Conservation (phyloP, 2,888 invertebrate species). For the Microplitis manilae region DNA sequence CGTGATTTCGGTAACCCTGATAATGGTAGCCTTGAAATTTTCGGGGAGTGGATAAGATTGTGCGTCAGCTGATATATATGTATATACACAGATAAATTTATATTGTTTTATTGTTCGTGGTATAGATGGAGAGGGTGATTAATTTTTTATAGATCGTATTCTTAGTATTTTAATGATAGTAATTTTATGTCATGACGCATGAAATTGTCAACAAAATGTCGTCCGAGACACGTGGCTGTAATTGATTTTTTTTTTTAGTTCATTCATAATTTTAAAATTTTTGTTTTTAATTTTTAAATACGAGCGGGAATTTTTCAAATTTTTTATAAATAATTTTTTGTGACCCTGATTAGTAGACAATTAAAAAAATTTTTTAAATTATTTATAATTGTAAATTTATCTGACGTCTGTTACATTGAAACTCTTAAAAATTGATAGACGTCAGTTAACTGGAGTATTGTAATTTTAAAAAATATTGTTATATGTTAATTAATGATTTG, state of each 20-base stretch:
- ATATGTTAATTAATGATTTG: background rate
- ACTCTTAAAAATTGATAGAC: background rate
- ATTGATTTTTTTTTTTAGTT: background rate
- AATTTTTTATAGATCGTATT: no score
- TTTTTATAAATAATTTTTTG: background rate
- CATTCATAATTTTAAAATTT: background rate
- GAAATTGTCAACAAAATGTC: slow-evolving; percentile 19
- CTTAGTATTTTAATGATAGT: no score
- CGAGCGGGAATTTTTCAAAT: background rate
- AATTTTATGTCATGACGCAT: background rate
- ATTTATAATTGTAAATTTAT: no score
- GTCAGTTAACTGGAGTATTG: background rate
- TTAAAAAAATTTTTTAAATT: no score
- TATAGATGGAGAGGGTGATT: no score
- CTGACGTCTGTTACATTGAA: no score
- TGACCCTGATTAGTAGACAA: no score
- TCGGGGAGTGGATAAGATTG: background rate
- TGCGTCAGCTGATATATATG: background rate
- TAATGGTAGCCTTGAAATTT: background rate
- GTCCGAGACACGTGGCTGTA: slow-evolving; percentile 16
- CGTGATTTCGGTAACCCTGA: no score
- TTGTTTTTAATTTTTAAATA: background rate
- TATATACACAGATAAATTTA: no score
- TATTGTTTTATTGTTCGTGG: no score
- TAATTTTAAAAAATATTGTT: slow-evolving; percentile 1